Evolutionary conservation across 2,797 vertebrate genomes (phyloP).

Genomic region (Melanotaenia maccullochi): DNA sequence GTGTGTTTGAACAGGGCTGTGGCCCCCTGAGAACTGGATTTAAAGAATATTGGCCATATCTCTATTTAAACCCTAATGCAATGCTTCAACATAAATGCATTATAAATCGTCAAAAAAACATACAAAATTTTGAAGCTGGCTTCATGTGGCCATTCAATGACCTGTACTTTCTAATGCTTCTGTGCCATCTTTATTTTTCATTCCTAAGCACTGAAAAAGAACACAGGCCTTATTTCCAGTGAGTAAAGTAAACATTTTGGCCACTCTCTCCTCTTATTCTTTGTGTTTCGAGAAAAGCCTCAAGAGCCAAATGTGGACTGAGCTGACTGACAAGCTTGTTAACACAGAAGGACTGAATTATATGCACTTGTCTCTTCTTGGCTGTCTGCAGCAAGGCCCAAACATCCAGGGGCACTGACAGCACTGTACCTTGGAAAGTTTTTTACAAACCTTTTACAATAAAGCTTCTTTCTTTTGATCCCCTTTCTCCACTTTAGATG

Average conservation of each 20-base stretch:
- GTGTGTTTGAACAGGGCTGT: too few species aligned
- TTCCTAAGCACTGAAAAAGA: background rate
- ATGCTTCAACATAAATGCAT: too few species aligned
- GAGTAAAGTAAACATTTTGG: conserved; percentile 3
- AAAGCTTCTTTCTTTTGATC: conserved; percentile 32
- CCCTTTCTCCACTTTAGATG: conserved; percentile 1
- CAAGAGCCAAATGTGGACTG: conserved; percentile 11
- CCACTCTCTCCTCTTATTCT: conserved; percentile 10
- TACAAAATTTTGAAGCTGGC: too few species aligned
- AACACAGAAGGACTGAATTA: conserved; percentile 27
- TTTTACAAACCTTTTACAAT: conserved; percentile 1
- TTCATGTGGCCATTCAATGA: background rate
- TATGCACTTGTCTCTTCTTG: conserved; percentile 16
- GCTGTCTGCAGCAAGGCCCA: conserved; percentile 19
- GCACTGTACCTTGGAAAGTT: conserved; percentile 11
- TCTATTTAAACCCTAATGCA: too few species aligned
- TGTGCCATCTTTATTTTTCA: background rate
- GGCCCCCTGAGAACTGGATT: too few species aligned
- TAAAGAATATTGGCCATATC: background rate
- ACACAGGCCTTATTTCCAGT: background rate
- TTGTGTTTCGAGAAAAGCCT: conserved; percentile 22
- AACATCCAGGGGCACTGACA: conserved; percentile 30
- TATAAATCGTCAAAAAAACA: too few species aligned
- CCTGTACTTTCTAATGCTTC: background rate
- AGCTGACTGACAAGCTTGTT: conserved; percentile 26